These are phyloP conservation scores for Mus pahari DNA, from an alignment of 2,113 vertebrate species.

Conservation along the genomic window DNA sequence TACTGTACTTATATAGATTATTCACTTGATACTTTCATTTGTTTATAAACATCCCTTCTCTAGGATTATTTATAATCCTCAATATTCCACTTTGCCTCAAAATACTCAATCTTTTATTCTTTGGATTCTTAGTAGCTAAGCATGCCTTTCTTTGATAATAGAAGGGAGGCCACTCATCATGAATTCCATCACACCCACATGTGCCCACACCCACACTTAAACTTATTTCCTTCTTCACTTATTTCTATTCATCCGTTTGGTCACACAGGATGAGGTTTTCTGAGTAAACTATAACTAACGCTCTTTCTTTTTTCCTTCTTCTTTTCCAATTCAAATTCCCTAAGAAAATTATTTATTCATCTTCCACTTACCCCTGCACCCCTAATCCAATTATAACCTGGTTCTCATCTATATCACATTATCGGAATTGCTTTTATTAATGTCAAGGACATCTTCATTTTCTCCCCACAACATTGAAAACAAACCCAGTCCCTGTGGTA, in stretches of 20 bases:
- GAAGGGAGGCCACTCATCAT: neutral
- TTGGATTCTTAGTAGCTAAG: neutral
- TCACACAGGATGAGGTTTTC: conserved; percentile 48
- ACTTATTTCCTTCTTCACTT: neutral
- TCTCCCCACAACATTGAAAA: neutral
- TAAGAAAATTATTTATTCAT: conserved; percentile 34
- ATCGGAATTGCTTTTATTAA: conserved; percentile 9
- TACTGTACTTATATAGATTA: neutral
- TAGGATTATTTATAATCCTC: neutral
- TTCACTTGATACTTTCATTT: neutral
- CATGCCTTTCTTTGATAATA: neutral
- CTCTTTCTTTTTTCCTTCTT: conserved; percentile 40
- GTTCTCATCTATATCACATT: neutral
- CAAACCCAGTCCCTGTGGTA: neutral
- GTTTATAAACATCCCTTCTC: neutral
- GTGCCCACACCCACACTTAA: neutral
- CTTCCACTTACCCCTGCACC: neutral
- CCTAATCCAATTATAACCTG: neutral
- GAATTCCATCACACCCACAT: neutral
- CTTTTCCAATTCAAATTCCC: conserved; percentile 48
- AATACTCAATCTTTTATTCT: neutral
- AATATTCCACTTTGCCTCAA: neutral
- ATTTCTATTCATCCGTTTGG: conserved; percentile 31
- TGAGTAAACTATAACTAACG: conserved; percentile 50
- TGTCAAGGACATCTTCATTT: neutral